Conservation (phyloP, 2,888 invertebrate genomes). For the Caenorhabditis angaria region DNA sequence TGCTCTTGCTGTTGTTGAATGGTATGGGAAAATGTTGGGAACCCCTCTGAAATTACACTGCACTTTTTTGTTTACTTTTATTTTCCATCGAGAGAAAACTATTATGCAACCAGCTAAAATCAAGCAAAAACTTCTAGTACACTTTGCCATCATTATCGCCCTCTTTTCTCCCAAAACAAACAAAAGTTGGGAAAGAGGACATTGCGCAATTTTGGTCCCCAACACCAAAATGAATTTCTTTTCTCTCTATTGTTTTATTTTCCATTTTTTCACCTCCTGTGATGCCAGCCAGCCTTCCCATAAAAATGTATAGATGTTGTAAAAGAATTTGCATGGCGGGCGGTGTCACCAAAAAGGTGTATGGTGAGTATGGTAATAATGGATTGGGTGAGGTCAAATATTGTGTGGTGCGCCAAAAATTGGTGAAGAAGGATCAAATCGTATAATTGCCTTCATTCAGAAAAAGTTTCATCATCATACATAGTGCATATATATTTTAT, state of each 20-base stretch:
- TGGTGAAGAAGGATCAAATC: not conserved
- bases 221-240: not conserved
- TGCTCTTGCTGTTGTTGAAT: not conserved
- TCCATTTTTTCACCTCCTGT: not conserved
- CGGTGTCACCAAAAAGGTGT: not conserved
- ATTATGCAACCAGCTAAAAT: not conserved
- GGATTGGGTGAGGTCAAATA: conserved; percentile 1
- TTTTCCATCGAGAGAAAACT: conserved; percentile 1
- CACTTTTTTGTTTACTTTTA: conserved; percentile 15
- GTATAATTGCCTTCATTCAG: too few relatives aligned
- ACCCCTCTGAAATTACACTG: not conserved
- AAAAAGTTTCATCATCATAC: too few relatives aligned
- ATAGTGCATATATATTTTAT: too few relatives aligned
- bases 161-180: not conserved
- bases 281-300: too few relatives aligned
- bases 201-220: not conserved
- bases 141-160: conserved; percentile 11
- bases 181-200: not conserved
- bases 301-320: not conserved
- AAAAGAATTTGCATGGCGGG: not conserved
- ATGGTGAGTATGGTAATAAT: not conserved
- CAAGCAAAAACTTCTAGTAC: conserved; percentile 7
- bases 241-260: not conserved
- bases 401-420: not conserved
- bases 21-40: conserved; percentile 10